phyloP scores from a whole-genome alignment of 1,140 invertebrate genomes.

The Drosophila novamexicana region DNA sequence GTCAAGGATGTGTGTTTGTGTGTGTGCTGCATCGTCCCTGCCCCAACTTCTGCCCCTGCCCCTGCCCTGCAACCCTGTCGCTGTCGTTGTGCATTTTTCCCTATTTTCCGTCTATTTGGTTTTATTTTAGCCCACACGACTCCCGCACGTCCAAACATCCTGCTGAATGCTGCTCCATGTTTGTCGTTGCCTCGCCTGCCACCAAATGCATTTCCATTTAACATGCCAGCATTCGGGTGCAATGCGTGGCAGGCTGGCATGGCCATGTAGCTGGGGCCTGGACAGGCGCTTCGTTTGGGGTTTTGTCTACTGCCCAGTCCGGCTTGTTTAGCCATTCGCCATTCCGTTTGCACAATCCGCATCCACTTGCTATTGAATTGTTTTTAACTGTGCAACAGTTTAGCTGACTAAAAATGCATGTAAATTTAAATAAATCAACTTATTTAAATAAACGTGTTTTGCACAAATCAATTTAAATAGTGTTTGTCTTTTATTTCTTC shows the following conservation, averaged over 20 bases:
- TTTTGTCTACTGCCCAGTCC: constrained; percentile 3
- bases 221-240: constrained; percentile 39
- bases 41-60: neutral
- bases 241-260: constrained; percentile 4
- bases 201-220: constrained; percentile 63
- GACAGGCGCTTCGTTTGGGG: neutral
- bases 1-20: constrained; percentile 39
- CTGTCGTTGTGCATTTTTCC: constrained; percentile 67
- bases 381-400: constrained; percentile 57
- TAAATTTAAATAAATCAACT: constrained; percentile 3
- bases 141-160: constrained; percentile 33
- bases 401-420: constrained; percentile 27
- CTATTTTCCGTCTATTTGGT: constrained; percentile 79
- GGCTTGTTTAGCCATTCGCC: constrained; percentile 9
- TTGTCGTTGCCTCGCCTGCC: constrained; percentile 19
- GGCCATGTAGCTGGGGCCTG: constrained; percentile 3
- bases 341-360: constrained; percentile 16
- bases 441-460: neutral
- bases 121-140: constrained; percentile 61
- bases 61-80: neutral
- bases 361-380: constrained; percentile 47
- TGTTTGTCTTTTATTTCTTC: neutral
- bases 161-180: constrained; percentile 32
- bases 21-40: constrained; percentile 2
- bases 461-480: neutral